These are phyloP conservation scores for Choloepus hoffmanni DNA, from an alignment of 2,113 vertebrate genomes.

Conservation along the genomic window DNA sequence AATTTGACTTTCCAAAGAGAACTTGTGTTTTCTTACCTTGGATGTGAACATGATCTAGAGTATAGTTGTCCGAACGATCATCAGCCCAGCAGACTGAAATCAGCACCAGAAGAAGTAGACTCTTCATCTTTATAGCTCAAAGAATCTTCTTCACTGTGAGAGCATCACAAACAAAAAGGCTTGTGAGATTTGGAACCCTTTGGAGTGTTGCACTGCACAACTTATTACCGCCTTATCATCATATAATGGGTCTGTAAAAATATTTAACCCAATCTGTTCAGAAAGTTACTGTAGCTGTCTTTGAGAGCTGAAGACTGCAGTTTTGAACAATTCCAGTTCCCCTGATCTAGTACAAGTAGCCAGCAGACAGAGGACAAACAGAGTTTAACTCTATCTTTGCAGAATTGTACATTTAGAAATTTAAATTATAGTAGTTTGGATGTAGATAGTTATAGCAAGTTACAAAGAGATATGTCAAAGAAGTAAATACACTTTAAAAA, in stretches of 20 bases:
- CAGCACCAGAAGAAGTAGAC: slow-evolving; percentile 92
- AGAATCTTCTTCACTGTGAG: slow-evolving; percentile 90
- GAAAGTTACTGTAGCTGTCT: slow-evolving; percentile 80
- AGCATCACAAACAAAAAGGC: slow-evolving; percentile 80
- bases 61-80: slow-evolving; percentile 87
- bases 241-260: slow-evolving; percentile 70
- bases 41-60: slow-evolving; percentile 91
- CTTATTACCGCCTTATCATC: slow-evolving; percentile 82
- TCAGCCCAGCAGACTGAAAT: slow-evolving; percentile 92
- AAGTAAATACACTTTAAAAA: background rate
- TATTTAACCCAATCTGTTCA: slow-evolving; percentile 82
- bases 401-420: slow-evolving; percentile 66
- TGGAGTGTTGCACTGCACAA: slow-evolving; percentile 82
- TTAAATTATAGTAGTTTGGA: slow-evolving; percentile 24
- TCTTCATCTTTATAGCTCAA: slow-evolving; percentile 90
- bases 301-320: slow-evolving; percentile 53
- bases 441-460: background rate
- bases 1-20: slow-evolving; percentile 59
- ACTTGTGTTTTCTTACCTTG: slow-evolving; percentile 91
- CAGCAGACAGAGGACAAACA: slow-evolving; percentile 62
- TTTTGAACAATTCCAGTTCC: slow-evolving; percentile 71
- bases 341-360: slow-evolving; percentile 6
- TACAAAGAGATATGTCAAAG: slow-evolving; percentile 1
- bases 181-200: slow-evolving; percentile 83
- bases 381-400: slow-evolving; percentile 80